Evolutionary conservation across 2,113 vertebrate species (phyloP).

Genomic region (Neotragus pygmaeus): DNA sequence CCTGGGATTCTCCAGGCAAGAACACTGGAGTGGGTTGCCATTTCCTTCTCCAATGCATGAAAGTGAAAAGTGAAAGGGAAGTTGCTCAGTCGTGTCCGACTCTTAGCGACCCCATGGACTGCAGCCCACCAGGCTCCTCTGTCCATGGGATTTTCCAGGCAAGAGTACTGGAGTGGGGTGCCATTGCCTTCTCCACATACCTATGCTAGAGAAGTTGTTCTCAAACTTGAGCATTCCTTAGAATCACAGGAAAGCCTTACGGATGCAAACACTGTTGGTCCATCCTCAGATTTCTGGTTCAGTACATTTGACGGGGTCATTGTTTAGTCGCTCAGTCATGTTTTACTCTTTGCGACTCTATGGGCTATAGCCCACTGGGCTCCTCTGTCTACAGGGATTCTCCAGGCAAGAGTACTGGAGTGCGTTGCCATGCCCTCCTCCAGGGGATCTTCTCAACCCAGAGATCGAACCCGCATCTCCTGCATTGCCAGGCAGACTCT

Average conservation of each 20-base stretch:
- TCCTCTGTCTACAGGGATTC: neutral
- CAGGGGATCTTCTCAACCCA: neutral
- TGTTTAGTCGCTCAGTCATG: neutral
- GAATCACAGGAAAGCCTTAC: neutral
- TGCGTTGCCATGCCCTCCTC: neutral
- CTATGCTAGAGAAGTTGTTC: neutral
- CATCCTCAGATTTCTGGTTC: neutral
- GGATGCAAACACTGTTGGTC: neutral
- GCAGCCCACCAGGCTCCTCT: no score
- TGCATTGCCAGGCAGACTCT: neutral
- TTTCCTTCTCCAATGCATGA: no score
- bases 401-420: neutral
- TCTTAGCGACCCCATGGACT: no score
- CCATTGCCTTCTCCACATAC: no score
- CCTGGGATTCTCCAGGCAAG: no score
- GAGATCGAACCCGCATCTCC: neutral
- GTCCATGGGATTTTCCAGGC: no score
- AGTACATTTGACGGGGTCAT: rapidly evolving
- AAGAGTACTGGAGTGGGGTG: no score
- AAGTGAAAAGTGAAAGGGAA: no score
- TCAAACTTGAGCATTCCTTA: neutral
- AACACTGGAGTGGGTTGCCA: no score
- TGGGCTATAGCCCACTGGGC: neutral
- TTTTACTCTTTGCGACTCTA: neutral
- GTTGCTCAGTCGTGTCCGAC: no score